Evolutionary conservation across 2,888 invertebrate genomes (phyloP), one percentile per base, ranked within the genome.

Genomic region (Drosophila hamatofila): DNA sequence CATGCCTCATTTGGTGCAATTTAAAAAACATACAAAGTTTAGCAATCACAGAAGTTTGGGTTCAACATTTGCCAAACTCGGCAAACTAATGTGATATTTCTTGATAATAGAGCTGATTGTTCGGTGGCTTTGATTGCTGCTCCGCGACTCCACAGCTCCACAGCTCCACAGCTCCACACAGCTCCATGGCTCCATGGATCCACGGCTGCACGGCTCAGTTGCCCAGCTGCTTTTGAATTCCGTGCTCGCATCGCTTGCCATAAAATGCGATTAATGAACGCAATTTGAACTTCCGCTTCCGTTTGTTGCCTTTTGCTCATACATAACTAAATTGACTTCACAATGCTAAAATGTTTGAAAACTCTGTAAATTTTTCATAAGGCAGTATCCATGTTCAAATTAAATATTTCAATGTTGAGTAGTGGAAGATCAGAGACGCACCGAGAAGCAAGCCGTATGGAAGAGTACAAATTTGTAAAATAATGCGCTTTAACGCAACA

Each of bases 401-500:
- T 37, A 41, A 55, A 27, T 41, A n/a, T 42, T 52, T 49, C 35
- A n/a, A n/a, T 39, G 9, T 9, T 33, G 7, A 55, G 49, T 58
- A 52, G 42, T 33, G 51, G 35, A 63, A 61, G 69, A 33, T 39
- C 14, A 37, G 55, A 25, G 23, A 11, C 39, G 33, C 60, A 35
- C 25, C 25, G 27, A 3, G 39, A 2, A 14, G 14, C 35, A 11
- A n/a, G 33, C 37, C 52, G 25, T 48, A 54, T 18, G 25, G 37
- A 37, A 30, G 23, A 68, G 30, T 23, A 41, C 44, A 49, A 63
- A 59, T 68, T 62, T 63, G 30, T 55, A 64, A 75, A 80, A 77
- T 79, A 73, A 57, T 83, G 81, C 81, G 67, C 65, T 88, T 90
- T 84, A 86, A 90, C 90, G 91, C 88, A 85, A 91, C 91, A 89